A percentile compares a stretch with the other conserved stretches of the same genome.
Evolutionary conservation across 2,113 vertebrate genomes (phyloP).

Genomic region (Ictidomys tridecemlineatus): DNA sequence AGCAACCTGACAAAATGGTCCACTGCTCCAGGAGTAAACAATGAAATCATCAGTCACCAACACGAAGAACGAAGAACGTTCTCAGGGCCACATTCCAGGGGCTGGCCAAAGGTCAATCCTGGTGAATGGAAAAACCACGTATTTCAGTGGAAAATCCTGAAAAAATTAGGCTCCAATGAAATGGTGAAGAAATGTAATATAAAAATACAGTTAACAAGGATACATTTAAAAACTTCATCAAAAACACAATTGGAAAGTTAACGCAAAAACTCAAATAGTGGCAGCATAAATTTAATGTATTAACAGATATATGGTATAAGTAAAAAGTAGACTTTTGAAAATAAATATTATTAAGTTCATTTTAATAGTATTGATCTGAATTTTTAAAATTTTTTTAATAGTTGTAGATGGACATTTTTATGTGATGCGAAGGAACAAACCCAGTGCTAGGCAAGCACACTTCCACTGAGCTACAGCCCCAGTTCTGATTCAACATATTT

Average conservation of each 20-base stretch:
- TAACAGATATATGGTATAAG: not conserved
- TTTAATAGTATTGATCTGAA: not conserved
- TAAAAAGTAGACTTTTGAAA: slow-evolving; percentile 30
- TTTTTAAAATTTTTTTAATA: no score
- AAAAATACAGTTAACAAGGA: not conserved
- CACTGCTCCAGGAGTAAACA: not conserved
- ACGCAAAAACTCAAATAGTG: slow-evolving; percentile 10
- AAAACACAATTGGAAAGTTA: slow-evolving; percentile 16
- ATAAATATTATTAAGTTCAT: slow-evolving; percentile 2
- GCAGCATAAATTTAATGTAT: not conserved
- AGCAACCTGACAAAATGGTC: not conserved
- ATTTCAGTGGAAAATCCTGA: not conserved
- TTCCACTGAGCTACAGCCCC: no score
- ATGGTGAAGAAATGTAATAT: not conserved
- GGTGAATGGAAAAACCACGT: not conserved
- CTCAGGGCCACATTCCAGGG: not conserved
- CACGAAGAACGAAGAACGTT: not conserved
- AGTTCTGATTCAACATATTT: not conserved
- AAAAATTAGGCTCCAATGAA: not conserved
- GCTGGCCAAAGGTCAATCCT: not conserved
- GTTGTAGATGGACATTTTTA: no score
- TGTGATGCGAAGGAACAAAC: no score
- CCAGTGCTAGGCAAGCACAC: no score
- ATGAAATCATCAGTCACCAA: not conserved
- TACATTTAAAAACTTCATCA: slow-evolving; percentile 3